Percentiles rank a stretch among this genome's conserved stretches.
These are phyloP conservation scores for Cantharis rustica DNA, from an alignment of 2,888 invertebrate genomes.

Conservation along the genomic window DNA sequence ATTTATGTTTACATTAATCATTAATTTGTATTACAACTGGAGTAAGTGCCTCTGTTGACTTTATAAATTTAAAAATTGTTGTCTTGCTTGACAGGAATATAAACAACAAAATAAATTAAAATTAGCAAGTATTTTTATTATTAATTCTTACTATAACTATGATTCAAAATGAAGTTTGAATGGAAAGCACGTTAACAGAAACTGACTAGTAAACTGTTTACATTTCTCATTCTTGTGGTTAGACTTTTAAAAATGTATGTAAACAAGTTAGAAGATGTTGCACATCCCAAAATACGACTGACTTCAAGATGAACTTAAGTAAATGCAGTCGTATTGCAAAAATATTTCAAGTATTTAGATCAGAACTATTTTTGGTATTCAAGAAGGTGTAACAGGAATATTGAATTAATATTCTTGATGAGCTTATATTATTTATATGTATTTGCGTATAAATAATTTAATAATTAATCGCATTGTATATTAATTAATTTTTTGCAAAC, in stretches of 20 bases:
- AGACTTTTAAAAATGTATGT: slow-evolving; percentile 1
- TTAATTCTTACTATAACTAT: background rate
- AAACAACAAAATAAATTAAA: background rate
- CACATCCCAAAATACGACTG: background rate
- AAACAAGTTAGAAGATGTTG: background rate
- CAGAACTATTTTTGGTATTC: slow-evolving; percentile 13
- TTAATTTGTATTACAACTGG: background rate
- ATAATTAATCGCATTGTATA: background rate
- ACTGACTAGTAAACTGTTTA: background rate
- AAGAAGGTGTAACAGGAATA: slow-evolving; percentile 8
- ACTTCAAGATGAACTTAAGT: background rate
- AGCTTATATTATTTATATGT: background rate
- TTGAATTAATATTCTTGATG: background rate
- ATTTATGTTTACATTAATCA: background rate
- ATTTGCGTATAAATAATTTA: background rate
- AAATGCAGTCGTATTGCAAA: background rate
- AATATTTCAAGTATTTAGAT: slow-evolving; percentile 14
- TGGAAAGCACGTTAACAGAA: background rate
- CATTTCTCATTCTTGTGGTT: background rate
- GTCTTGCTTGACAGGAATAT: background rate
- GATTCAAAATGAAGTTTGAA: background rate
- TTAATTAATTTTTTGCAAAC: background rate
- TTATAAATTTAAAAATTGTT: background rate
- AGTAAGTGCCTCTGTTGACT: background rate
- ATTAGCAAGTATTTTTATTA: background rate